phyloP scores from a whole-genome alignment of 2,888 invertebrate species.

The Campoplex nolae region DNA sequence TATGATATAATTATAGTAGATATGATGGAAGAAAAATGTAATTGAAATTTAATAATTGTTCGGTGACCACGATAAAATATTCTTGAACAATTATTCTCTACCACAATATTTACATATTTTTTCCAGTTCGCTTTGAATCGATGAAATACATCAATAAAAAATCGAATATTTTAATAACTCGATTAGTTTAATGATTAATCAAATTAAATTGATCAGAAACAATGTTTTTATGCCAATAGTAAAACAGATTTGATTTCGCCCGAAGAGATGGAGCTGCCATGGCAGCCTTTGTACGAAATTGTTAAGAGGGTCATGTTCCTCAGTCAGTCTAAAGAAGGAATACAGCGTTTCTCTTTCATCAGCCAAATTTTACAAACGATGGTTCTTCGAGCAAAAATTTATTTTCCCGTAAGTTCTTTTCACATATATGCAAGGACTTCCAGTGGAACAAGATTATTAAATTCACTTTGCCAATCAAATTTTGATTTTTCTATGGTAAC shows the following conservation, averaged over 20 bases:
- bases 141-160: neutral
- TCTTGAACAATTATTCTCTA: neutral
- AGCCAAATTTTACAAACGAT: conserved; percentile 75
- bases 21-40: no score
- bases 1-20: no score
- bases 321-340: conserved; percentile 86
- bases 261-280: conserved; percentile 92
- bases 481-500: no score
- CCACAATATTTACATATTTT: neutral
- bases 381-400: conserved; percentile 76
- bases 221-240: conserved; percentile 84
- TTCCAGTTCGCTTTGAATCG: neutral
- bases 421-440: neutral
- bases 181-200: neutral
- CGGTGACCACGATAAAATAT: no score
- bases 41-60: no score
- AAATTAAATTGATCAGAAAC: neutral
- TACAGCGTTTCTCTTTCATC: conserved; percentile 85
- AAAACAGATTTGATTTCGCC: conserved; percentile 91
- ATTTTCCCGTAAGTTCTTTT: conserved; percentile 85
- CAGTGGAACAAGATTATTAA: no score
- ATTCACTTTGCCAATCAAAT: no score
- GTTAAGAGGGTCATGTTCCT: conserved; percentile 86
- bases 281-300: conserved; percentile 92
- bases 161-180: neutral